Evolutionary conservation across 2,888 invertebrate species (phyloP).

Genomic region (Dynastes tityus): DNA sequence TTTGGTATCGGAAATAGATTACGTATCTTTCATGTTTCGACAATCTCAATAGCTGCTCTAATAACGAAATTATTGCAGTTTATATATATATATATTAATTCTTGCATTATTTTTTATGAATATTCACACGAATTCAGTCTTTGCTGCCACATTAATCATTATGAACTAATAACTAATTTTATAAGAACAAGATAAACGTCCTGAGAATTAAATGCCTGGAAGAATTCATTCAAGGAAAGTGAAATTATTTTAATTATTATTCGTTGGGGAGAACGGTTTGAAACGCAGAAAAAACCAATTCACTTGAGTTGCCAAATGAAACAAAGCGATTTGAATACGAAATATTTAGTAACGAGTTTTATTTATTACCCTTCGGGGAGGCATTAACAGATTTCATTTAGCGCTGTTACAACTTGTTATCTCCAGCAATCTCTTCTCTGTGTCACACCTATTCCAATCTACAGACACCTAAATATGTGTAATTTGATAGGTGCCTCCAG

Average conservation of each 20-base stretch:
- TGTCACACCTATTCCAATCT: constrained; percentile 10
- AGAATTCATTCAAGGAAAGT: background rate
- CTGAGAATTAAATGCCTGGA: too few relatives aligned
- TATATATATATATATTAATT: too few relatives aligned
- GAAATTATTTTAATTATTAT: constrained; percentile 41
- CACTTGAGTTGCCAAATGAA: constrained; percentile 44
- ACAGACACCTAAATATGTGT: background rate
- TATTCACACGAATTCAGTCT: too few relatives aligned
- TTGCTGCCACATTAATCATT: too few relatives aligned
- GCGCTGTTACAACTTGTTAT: constrained; percentile 42
- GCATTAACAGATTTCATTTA: constrained; percentile 54
- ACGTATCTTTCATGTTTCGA: too few relatives aligned
- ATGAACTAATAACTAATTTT: too few relatives aligned
- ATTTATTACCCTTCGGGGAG: constrained; percentile 59
- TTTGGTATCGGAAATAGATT: too few relatives aligned
- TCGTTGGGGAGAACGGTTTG: constrained; percentile 20
- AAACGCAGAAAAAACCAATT: constrained; percentile 49
- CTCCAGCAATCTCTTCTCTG: constrained; percentile 16
- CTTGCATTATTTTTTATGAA: too few relatives aligned
- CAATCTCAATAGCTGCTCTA: too few relatives aligned
- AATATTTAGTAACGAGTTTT: constrained; percentile 54
- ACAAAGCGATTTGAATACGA: constrained; percentile 54
- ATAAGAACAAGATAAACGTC: too few relatives aligned
- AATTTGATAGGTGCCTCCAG: background rate
- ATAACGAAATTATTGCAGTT: too few relatives aligned